Percentiles rank a stretch among this genome's conserved stretches.
Conservation (phyloP, 2,113 vertebrate species). For the Anser brachyrhynchus region DNA sequence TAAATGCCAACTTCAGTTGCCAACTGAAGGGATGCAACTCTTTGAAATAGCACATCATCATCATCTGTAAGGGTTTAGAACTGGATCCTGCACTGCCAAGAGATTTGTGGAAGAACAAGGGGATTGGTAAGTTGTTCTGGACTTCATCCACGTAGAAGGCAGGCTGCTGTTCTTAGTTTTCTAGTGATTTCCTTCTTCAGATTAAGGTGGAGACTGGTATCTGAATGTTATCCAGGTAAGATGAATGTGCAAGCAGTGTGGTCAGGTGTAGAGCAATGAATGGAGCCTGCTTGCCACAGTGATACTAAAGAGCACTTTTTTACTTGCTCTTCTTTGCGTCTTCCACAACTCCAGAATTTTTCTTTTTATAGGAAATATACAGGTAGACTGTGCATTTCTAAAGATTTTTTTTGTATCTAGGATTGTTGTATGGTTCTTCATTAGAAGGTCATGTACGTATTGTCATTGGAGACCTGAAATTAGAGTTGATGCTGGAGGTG, state of each 20-base stretch:
- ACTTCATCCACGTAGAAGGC: background rate
- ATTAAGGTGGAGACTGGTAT: background rate
- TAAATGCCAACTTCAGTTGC: background rate
- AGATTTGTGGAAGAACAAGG: background rate
- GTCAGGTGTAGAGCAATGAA: background rate
- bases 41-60: background rate
- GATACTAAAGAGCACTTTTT: background rate
- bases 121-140: background rate
- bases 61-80: background rate
- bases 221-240: background rate
- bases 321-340: background rate
- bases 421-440: background rate
- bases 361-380: background rate
- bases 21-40: background rate
- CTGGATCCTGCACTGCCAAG: background rate
- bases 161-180: background rate
- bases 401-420: background rate
- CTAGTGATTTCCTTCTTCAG: constrained; percentile 3
- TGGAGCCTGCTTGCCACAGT: background rate
- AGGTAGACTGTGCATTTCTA: background rate
- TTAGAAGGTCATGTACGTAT: background rate
- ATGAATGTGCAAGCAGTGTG: background rate
- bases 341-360: background rate
- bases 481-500: background rate
- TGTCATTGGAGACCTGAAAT: background rate